These are phyloP conservation scores for Oscheius sp. DNA, from an alignment of 2,888 invertebrate genomes.

Conservation along the genomic window DNA sequence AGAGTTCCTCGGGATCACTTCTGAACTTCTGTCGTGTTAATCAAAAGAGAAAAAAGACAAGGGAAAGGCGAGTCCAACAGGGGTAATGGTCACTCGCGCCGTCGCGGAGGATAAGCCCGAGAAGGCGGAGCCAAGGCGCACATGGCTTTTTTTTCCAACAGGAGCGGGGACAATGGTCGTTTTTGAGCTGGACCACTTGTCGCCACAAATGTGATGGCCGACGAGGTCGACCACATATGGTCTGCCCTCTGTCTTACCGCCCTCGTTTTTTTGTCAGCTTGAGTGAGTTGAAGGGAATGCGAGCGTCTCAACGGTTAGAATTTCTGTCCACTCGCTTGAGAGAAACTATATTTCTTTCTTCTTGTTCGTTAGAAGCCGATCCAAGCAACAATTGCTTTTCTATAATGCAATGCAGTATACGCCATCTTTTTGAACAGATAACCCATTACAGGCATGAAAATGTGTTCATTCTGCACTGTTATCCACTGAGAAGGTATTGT, in stretches of 20 bases:
- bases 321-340: neutral
- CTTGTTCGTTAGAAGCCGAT: neutral
- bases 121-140: constrained; percentile 17
- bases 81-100: constrained; percentile 13
- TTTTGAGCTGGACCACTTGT: constrained; percentile 26
- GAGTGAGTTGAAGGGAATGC: neutral
- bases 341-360: neutral
- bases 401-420: neutral
- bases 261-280: neutral
- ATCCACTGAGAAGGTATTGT: no score
- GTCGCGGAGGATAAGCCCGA: constrained; percentile 25
- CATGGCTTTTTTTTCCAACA: neutral
- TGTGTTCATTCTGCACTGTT: no score
- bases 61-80: neutral
- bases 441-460: no score
- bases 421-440: no score
- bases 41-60: neutral
- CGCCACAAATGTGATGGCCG: constrained; percentile 23
- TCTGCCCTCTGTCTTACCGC: neutral
- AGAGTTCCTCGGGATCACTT: neutral
- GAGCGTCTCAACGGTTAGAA: neutral
- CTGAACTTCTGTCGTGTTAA: neutral
- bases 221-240: constrained; percentile 24
- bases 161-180: neutral
- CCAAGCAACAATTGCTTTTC: neutral